Evolutionary conservation across 2,113 vertebrate species (phyloP).

Genomic region (Saccopteryx bilineata): DNA sequence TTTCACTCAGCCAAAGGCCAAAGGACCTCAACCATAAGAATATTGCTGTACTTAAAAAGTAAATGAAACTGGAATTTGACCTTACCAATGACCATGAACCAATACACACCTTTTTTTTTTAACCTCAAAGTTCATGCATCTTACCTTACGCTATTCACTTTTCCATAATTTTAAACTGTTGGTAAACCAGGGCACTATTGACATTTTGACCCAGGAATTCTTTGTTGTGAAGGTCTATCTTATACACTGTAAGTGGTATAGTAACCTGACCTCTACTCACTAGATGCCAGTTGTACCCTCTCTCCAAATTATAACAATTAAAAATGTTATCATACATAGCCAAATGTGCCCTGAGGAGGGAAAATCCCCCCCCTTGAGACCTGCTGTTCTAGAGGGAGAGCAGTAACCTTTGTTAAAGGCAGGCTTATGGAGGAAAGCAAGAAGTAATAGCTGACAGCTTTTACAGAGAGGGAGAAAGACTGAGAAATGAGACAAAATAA

Average conservation of each 20-base stretch:
- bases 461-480: neutral
- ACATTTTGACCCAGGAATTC: neutral
- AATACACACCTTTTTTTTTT: neutral
- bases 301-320: constrained; percentile 24
- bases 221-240: neutral
- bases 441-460: neutral
- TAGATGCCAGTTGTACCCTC: neutral
- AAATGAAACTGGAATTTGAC: neutral
- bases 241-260: neutral
- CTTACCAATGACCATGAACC: neutral
- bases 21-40: neutral
- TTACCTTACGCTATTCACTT: neutral
- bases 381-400: neutral
- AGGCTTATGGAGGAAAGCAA: neutral
- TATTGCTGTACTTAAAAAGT: constrained; percentile 5
- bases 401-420: neutral
- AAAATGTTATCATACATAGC: neutral
- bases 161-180: neutral
- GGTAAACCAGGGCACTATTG: neutral
- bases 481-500: neutral
- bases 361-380: neutral
- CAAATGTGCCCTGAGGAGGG: neutral
- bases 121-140: neutral
- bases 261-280: neutral
- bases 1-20: neutral